Conservation (phyloP, 2,888 invertebrate species). For the Neria commutata region DNA sequence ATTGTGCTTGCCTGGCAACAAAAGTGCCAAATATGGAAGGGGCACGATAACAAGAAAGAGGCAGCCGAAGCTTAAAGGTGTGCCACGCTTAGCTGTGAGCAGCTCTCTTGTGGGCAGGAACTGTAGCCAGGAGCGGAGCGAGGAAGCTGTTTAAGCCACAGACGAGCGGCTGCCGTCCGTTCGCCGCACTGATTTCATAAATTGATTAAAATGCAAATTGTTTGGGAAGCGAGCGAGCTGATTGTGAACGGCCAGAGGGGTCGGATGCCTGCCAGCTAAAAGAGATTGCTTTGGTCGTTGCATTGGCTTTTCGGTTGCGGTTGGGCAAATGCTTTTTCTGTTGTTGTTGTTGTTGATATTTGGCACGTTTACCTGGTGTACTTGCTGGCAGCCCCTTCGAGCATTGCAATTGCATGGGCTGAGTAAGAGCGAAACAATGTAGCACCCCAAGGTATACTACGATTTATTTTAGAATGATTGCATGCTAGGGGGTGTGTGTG, state of each 20-base stretch:
- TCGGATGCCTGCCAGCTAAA: no score
- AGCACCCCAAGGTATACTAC: no score
- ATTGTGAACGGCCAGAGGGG: no score
- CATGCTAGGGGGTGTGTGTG: background rate
- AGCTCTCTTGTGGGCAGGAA: background rate
- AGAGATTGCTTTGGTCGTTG: no score
- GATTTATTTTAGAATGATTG: background rate
- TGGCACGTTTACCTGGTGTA: background rate
- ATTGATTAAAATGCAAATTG: constrained; percentile 4
- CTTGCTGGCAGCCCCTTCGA: no score
- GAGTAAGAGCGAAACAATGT: no score
- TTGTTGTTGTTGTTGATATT: background rate
- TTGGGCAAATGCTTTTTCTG: background rate
- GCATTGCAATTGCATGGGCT: no score
- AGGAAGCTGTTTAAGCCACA: background rate
- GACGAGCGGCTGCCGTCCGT: background rate
- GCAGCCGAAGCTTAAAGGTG: no score
- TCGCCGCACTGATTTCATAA: constrained; percentile 4
- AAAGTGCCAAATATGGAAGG: background rate
- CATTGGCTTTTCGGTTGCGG: background rate
- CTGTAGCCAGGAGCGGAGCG: no score
- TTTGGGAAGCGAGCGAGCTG: background rate
- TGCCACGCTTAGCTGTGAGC: background rate
- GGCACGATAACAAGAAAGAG: no score
- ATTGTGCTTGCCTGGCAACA: background rate